Evolutionary conservation across 2,888 invertebrate species (phyloP).

Genomic region (Strigamia maritima): DNA sequence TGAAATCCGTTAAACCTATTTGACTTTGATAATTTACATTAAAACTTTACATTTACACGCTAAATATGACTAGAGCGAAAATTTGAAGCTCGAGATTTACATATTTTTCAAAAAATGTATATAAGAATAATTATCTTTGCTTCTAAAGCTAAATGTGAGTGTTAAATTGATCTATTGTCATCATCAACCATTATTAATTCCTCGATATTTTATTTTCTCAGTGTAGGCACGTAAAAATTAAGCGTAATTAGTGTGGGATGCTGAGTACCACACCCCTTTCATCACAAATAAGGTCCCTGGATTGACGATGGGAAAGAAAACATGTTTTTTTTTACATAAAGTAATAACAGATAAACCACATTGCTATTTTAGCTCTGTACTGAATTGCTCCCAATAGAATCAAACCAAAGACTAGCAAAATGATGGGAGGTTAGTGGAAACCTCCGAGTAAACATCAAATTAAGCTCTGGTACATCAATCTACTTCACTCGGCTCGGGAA

Average conservation of each 20-base stretch:
- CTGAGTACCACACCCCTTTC: neutral
- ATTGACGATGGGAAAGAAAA: neutral
- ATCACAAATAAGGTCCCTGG: constrained; percentile 28
- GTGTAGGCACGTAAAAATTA: constrained; percentile 32
- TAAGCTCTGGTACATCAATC: constrained; percentile 43
- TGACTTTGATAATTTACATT: neutral
- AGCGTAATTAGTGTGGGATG: constrained; percentile 6
- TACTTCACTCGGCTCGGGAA: constrained; percentile 57
- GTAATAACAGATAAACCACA: neutral
- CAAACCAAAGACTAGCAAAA: constrained; percentile 14
- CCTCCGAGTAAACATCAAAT: neutral
- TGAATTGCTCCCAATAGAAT: constrained; percentile 38
- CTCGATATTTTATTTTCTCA: constrained; percentile 1
- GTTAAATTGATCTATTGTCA: neutral
- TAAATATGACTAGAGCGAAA: neutral
- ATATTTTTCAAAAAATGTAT: constrained; percentile 18
- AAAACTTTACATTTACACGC: neutral
- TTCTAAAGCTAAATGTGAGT: constrained; percentile 17
- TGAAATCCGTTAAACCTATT: neutral
- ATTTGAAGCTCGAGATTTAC: constrained; percentile 22
- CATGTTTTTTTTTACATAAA: neutral
- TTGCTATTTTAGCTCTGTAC: constrained; percentile 7
- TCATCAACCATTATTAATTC: constrained; percentile 1
- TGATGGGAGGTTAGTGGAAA: neutral
- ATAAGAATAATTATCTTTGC: constrained; percentile 26